These are phyloP conservation scores for Nycticorax nycticorax DNA, from an alignment of 2,113 vertebrate species.

Conservation along the genomic window DNA sequence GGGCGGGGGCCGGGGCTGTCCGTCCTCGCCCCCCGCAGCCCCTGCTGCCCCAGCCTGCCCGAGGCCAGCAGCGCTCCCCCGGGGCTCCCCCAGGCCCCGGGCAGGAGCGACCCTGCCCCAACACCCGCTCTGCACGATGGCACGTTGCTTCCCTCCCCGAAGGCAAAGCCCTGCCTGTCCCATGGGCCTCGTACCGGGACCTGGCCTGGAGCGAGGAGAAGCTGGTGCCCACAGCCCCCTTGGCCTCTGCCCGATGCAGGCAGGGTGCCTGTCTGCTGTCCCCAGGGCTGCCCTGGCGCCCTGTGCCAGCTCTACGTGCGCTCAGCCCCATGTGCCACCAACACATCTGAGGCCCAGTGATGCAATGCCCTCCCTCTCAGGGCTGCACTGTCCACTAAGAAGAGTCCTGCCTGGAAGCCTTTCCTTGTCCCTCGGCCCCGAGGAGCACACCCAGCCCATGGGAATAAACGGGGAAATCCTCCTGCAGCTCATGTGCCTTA, in stretches of 20 bases:
- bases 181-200: neutral
- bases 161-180: neutral
- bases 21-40: neutral
- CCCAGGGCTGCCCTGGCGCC: neutral
- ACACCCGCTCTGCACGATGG: rapidly evolving
- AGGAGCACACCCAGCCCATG: neutral
- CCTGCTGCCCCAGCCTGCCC: neutral
- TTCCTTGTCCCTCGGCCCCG: neutral
- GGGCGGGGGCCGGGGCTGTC: neutral
- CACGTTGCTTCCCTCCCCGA: too few species aligned
- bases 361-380: neutral
- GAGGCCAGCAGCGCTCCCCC: neutral
- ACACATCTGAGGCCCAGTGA: too few species aligned
- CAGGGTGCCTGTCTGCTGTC: neutral
- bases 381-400: neutral
- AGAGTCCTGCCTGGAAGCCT: neutral
- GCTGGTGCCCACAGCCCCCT: neutral
- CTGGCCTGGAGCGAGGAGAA: neutral
- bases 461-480: neutral
- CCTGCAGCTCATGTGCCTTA: neutral
- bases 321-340: too few species aligned
- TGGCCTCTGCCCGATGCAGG: neutral
- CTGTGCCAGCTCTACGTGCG: too few species aligned
- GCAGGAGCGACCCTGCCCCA: neutral
- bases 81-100: neutral